Evolutionary conservation across 2,113 vertebrate species (phyloP), one percentile per base, ranked within the genome.

Genomic region (Mellivora capensis): DNA sequence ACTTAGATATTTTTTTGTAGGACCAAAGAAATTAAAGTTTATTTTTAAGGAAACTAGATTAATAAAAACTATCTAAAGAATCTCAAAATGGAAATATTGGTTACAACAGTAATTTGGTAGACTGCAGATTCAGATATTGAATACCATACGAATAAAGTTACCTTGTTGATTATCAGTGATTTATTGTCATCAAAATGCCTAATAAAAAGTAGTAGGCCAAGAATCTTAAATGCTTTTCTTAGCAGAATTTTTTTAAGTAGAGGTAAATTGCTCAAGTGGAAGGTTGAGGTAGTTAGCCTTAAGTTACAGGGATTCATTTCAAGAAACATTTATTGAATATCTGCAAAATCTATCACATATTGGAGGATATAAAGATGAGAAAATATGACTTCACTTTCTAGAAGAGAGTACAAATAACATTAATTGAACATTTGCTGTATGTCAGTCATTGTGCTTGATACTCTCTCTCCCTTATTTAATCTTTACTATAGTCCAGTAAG

Each of bases 11-110:
- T 93, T 97, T 93, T 97, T 95, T 49, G 31, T 93, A 88, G 96
- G 44, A n/a, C 52, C 47, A 88, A 67, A 93, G 67, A 95, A 91
- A 31, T 49, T 62, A 72, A 87, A 82, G 52, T 88, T 95, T 83
- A 67, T 96, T 96, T 90, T 34, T 34, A 93, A 77, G 34, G 34
- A 94, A 86, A 72, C 39, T 72, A 23, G 8, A 82, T 86, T 95
- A 93, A 91, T 84, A 49, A 91, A 95, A 96, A 69, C 79, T 81
- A 31, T 93, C 34, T 82, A 42, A 97, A 94, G 57, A 93, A 87
- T 93, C 74, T 94, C 54, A 94, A 93, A 97, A 90, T 93, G 80
- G 93, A 96, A 97, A 67, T 93, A 18, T 52, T 72, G 71, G 4
- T 72, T 86, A 57, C 14, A 52, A 52, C 11, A 42, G 21, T 86